Evolutionary conservation across 2,113 vertebrate species (phyloP).

Genomic region (Myrmophylax atrothorax): DNA sequence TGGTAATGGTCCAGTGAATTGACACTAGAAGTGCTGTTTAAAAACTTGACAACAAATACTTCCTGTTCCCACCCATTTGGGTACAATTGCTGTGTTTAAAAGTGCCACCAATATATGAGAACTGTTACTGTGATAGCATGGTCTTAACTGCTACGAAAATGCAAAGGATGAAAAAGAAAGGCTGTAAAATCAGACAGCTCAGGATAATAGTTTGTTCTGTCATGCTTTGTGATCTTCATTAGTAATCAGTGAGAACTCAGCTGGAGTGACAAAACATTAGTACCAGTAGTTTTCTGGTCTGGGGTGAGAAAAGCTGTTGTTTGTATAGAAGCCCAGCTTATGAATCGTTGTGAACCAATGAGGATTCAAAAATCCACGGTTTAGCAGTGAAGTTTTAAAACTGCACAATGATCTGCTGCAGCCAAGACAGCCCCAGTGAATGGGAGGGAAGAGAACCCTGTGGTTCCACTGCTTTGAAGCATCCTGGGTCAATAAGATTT

Average conservation of each 20-base stretch:
- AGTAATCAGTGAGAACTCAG: slow-evolving; percentile 7
- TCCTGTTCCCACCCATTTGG: background rate
- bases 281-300: background rate
- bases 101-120: background rate
- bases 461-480: background rate
- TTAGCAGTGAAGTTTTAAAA: background rate
- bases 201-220: background rate
- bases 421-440: background rate
- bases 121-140: background rate
- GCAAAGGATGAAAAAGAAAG: background rate
- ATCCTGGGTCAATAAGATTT: background rate
- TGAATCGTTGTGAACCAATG: background rate
- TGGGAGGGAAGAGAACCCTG: background rate
- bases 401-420: background rate
- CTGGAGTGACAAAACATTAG: background rate
- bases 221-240: slow-evolving; percentile 17
- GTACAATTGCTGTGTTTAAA: background rate
- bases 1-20: background rate
- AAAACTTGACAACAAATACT: background rate
- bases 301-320: background rate
- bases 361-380: background rate
- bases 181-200: background rate
- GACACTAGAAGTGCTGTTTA: background rate
- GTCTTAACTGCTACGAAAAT: background rate
- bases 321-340: background rate